A percentile compares a stretch with the other conserved stretches of the same genome.
These are phyloP conservation scores for Drosophila leonis DNA, from an alignment of 2,888 invertebrate genomes.

Conservation along the genomic window DNA sequence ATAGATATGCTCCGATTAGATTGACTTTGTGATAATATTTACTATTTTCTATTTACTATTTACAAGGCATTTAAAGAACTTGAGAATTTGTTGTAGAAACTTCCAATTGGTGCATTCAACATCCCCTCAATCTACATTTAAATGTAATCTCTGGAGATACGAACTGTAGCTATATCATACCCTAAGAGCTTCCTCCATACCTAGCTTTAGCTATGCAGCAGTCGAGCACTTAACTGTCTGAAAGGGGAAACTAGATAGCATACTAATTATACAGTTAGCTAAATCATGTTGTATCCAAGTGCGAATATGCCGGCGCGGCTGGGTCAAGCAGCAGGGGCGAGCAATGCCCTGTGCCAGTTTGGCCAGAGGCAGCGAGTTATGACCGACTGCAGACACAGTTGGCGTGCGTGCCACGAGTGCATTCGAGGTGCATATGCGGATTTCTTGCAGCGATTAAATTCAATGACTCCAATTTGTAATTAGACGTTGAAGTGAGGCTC, in stretches of 20 bases:
- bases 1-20: too few relatives aligned
- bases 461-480: conserved; percentile 82
- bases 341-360: conserved; percentile 8
- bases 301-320: neutral
- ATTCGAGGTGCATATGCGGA: conserved; percentile 62
- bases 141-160: too few relatives aligned
- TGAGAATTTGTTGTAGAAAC: too few relatives aligned
- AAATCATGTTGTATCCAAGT: conserved; percentile 1
- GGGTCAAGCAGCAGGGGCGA: conserved; percentile 25
- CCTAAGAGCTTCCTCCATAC: neutral
- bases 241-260: neutral
- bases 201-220: neutral
- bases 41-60: too few relatives aligned
- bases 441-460: conserved; percentile 73
- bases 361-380: conserved; percentile 62
- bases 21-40: too few relatives aligned
- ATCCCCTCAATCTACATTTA: too few relatives aligned
- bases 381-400: conserved; percentile 58
- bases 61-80: too few relatives aligned
- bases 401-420: conserved; percentile 74
- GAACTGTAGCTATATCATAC: neutral
- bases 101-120: too few relatives aligned
- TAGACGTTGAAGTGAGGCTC: conserved; percentile 66
- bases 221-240: too few relatives aligned
- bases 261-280: conserved; percentile 7